These are phyloP conservation scores for Neomonachus schauinslandi DNA, from an alignment of 2,113 vertebrate species.

Conservation along the genomic window DNA sequence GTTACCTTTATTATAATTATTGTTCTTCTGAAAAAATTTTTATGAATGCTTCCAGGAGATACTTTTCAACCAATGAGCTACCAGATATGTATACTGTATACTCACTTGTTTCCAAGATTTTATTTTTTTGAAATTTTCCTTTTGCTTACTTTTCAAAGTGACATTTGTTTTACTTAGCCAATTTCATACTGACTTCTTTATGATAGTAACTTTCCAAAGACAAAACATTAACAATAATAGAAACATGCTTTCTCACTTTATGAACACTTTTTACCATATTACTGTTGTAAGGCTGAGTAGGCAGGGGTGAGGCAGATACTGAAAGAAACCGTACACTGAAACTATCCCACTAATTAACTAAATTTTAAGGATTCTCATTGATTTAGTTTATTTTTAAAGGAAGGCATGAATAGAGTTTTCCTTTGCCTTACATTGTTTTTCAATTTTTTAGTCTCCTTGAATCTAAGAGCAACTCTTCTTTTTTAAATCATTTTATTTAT, in stretches of 20 bases:
- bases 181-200: not conserved
- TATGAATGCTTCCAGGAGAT: not conserved
- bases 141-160: not conserved
- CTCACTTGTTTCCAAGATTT: not conserved
- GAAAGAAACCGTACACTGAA: not conserved
- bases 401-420: not conserved
- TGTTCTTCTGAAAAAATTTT: not conserved
- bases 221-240: not conserved
- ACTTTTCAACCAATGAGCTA: not conserved
- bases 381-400: conserved; percentile 9
- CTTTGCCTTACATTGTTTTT: not conserved
- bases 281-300: not conserved
- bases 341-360: not conserved
- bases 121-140: not conserved
- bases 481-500: too few species aligned
- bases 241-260: not conserved
- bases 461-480: not conserved
- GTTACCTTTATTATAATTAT: not conserved
- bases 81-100: not conserved
- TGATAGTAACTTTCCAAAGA: not conserved
- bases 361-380: not conserved
- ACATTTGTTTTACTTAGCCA: not conserved
- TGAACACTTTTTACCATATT: not conserved
- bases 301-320: not conserved
- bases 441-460: not conserved